Evolutionary conservation across 2,113 vertebrate genomes (phyloP).

Genomic region (Talpa occidentalis): DNA sequence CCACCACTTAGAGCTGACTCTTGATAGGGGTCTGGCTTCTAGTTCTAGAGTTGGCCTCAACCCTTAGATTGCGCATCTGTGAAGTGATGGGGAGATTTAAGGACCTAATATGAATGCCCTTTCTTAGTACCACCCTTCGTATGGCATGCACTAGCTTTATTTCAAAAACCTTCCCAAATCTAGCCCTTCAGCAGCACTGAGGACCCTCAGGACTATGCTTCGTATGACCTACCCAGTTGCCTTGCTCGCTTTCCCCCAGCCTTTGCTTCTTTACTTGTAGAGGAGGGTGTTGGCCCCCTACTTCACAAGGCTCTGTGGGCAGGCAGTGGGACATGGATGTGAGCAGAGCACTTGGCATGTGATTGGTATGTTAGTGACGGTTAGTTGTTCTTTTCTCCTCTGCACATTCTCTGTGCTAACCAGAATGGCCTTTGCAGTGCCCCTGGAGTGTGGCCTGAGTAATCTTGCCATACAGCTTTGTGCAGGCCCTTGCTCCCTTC

Average conservation of each 20-base stretch:
- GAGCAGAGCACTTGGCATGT: not conserved
- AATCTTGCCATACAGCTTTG: not conserved
- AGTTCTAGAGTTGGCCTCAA: not conserved
- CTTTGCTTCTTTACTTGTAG: not conserved
- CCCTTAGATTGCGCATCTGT: not conserved
- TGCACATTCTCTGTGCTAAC: not conserved
- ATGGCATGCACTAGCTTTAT: not conserved
- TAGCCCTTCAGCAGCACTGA: not conserved
- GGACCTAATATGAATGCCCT: not conserved
- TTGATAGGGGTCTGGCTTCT: conserved; percentile 13
- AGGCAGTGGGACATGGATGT: not conserved
- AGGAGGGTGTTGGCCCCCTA: not conserved
- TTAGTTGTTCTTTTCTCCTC: not conserved
- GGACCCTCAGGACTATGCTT: not conserved
- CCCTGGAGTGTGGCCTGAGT: not conserved
- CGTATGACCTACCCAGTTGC: not conserved
- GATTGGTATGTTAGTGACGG: not conserved
- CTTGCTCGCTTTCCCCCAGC: not conserved
- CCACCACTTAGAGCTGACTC: not conserved
- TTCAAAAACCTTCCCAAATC: not conserved
- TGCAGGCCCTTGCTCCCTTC: not conserved
- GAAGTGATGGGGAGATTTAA: not conserved
- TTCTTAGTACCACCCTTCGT: not conserved
- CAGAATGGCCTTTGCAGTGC: not conserved
- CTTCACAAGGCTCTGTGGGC: not conserved